These are phyloP conservation scores for Petrocephalus microphthalmus DNA, from an alignment of 2,113 vertebrate species.

Conservation along the genomic window DNA sequence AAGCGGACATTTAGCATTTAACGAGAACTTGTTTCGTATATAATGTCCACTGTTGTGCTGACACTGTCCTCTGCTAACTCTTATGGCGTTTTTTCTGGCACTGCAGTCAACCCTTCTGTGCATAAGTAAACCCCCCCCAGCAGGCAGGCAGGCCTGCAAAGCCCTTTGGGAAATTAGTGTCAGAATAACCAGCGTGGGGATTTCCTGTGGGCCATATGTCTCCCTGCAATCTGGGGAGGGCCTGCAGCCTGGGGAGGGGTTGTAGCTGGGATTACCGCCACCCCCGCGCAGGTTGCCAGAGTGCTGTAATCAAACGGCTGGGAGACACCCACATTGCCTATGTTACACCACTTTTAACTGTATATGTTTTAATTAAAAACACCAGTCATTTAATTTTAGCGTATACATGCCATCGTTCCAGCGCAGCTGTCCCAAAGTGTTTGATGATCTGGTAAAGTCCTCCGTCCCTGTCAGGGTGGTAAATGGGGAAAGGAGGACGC, in stretches of 20 bases:
- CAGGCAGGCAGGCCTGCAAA: constrained; percentile 23
- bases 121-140: neutral
- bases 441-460: neutral
- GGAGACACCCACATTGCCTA: neutral
- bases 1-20: neutral
- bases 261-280: constrained; percentile 25
- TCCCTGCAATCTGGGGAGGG: neutral
- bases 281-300: neutral
- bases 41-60: neutral
- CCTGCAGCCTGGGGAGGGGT: neutral
- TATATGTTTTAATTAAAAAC: neutral
- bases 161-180: constrained; percentile 39
- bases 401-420: neutral
- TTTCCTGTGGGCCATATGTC: constrained; percentile 39
- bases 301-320: neutral
- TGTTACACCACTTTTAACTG: neutral
- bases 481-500: neutral
- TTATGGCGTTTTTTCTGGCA: constrained; percentile 28
- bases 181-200: constrained; percentile 28
- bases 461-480: neutral
- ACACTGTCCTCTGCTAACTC: constrained; percentile 17
- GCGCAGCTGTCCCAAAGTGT: neutral
- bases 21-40: neutral
- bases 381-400: neutral
- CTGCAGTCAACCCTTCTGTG: constrained; percentile 20